These are phyloP conservation scores for Syritta pipiens DNA, from an alignment of 2,888 invertebrate species.

Conservation along the genomic window DNA sequence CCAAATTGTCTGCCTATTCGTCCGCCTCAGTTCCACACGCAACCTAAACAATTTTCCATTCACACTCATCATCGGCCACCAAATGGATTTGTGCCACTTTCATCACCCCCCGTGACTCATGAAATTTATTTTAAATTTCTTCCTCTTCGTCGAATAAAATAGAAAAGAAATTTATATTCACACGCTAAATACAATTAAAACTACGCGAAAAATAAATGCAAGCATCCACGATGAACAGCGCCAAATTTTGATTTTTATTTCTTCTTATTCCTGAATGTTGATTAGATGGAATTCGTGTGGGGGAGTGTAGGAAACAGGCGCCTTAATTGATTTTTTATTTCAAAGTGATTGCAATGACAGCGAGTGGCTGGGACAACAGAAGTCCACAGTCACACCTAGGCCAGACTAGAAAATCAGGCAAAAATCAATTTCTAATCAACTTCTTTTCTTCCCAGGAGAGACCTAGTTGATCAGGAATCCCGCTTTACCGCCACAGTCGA, in stretches of 20 bases:
- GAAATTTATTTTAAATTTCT: not conserved
- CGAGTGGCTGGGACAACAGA: too few relatives aligned
- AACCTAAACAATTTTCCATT: too few relatives aligned
- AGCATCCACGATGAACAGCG: not conserved
- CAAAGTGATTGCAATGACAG: too few relatives aligned
- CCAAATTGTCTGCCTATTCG: too few relatives aligned
- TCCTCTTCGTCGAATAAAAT: not conserved
- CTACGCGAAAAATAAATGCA: not conserved
- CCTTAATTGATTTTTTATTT: too few relatives aligned
- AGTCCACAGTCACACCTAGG: too few relatives aligned
- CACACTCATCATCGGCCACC: not conserved
- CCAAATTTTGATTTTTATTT: constrained; percentile 7
- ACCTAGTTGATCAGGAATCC: constrained; percentile 76
- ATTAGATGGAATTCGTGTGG: not conserved
- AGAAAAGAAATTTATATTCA: not conserved
- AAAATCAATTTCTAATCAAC: not conserved
- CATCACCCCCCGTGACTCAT: constrained; percentile 13
- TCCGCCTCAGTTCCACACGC: too few relatives aligned
- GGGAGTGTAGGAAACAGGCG: too few relatives aligned
- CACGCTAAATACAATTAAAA: too few relatives aligned
- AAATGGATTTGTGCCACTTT: constrained; percentile 4
- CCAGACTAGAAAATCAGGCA: too few relatives aligned
- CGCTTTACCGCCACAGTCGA: constrained; percentile 77
- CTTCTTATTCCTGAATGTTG: not conserved
- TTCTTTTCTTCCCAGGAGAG: constrained; percentile 74